Evolutionary conservation across 2,113 vertebrate species (phyloP).

Genomic region (Nanorana parkeri): DNA sequence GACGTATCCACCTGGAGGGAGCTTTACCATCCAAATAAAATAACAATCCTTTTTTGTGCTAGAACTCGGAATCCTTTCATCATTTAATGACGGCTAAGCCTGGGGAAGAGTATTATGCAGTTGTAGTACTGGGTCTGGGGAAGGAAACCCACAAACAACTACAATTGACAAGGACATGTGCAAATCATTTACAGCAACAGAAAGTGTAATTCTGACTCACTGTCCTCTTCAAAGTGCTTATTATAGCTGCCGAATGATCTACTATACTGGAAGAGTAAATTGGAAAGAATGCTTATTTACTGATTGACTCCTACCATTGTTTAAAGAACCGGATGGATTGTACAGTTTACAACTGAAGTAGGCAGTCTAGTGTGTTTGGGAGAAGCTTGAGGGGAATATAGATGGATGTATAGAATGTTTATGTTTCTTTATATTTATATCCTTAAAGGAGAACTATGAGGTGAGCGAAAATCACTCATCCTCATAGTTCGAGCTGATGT

Average conservation of each 20-base stretch:
- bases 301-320: slow-evolving; percentile 28
- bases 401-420: no score
- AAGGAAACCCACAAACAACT: slow-evolving; percentile 32
- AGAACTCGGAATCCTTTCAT: slow-evolving; percentile 15
- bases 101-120: slow-evolving; percentile 20
- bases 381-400: no score
- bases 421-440: no score
- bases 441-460: no score
- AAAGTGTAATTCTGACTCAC: slow-evolving; percentile 47
- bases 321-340: neutral
- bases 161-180: slow-evolving; percentile 46
- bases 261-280: slow-evolving; percentile 20
- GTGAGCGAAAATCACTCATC: no score
- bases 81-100: slow-evolving; percentile 20
- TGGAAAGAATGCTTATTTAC: slow-evolving; percentile 24
- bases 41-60: neutral
- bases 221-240: slow-evolving; percentile 32
- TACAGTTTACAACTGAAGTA: no score
- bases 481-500: no score
- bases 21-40: neutral
- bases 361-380: no score
- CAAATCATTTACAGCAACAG: slow-evolving; percentile 37
- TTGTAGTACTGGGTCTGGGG: slow-evolving; percentile 12
- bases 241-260: slow-evolving; percentile 39
- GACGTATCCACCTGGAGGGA: slow-evolving; percentile 24